A percentile compares a stretch with the other conserved stretches of the same genome.
Conservation (phyloP, 2,113 vertebrate genomes). For the Sakesphorus luctuosus region DNA sequence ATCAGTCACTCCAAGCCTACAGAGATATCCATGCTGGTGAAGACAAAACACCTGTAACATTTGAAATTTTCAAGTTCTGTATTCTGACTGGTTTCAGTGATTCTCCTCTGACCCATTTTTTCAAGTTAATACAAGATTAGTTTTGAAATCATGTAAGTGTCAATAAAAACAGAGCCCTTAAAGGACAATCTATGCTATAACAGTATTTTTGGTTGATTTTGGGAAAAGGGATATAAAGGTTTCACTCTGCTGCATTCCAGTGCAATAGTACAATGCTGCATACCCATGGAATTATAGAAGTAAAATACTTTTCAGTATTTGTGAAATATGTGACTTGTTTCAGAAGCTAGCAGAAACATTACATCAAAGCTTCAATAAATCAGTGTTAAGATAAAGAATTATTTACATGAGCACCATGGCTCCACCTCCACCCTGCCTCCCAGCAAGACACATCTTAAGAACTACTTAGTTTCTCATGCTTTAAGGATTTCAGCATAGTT, state of each 20-base stretch:
- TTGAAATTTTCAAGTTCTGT: neutral
- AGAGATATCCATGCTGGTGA: neutral
- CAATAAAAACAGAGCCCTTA: neutral
- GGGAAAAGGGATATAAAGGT: neutral
- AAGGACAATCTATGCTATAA: neutral
- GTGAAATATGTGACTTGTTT: neutral
- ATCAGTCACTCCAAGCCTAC: neutral
- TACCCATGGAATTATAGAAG: neutral
- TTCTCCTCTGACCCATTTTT: neutral
- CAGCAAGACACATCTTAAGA: slow-evolving; percentile 41
- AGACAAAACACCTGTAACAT: neutral
- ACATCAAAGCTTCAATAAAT: slow-evolving; percentile 37
- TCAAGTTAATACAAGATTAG: neutral
- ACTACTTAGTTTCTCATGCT: slow-evolving; percentile 23
- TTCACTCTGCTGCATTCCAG: neutral
- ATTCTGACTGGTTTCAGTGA: neutral
- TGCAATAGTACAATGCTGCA: neutral
- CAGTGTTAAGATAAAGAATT: neutral
- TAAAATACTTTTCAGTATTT: neutral
- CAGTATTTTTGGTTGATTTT: neutral
- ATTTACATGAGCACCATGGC: neutral
- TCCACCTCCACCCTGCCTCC: slow-evolving; percentile 30
- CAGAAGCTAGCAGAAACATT: neutral
- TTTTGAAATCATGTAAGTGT: neutral
- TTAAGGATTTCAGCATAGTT: neutral